phyloP scores from a whole-genome alignment of 2,888 invertebrate species.

The Aphodius sticticus region DNA sequence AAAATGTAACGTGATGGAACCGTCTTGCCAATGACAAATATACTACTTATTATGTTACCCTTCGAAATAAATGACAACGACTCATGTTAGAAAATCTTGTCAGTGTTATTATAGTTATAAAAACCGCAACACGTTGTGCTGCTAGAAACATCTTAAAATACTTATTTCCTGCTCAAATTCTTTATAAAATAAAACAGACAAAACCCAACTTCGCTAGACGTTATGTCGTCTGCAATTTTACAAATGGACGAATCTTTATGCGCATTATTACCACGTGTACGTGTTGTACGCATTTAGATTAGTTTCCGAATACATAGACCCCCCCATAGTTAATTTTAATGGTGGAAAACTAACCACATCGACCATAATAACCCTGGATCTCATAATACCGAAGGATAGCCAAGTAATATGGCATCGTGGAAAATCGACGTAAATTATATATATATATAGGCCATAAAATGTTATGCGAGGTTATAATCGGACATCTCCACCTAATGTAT shows the following conservation, averaged over 20 bases:
- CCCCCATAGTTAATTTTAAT: not conserved
- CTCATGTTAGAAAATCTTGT: too few relatives aligned
- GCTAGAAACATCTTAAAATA: too few relatives aligned
- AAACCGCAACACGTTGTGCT: too few relatives aligned
- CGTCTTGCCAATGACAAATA: too few relatives aligned
- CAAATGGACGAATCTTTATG: not conserved
- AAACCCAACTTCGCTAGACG: too few relatives aligned
- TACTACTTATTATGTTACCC: too few relatives aligned
- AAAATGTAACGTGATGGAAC: too few relatives aligned
- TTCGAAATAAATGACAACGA: too few relatives aligned
- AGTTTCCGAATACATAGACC: not conserved
- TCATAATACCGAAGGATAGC: not conserved
- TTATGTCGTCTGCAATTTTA: not conserved
- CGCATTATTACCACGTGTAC: not conserved
- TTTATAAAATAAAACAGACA: too few relatives aligned
- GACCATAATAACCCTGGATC: not conserved
- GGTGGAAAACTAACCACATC: not conserved
- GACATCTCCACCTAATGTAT: constrained; percentile 4
- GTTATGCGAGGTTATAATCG: not conserved
- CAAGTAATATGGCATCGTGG: not conserved
- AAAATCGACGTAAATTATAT: not conserved
- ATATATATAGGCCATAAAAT: not conserved
- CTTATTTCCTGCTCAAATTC: too few relatives aligned
- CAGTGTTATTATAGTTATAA: too few relatives aligned
- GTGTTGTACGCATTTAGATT: not conserved